phyloP scores from a whole-genome alignment of 2,797 vertebrate genomes.

The Scolopax rusticola region DNA sequence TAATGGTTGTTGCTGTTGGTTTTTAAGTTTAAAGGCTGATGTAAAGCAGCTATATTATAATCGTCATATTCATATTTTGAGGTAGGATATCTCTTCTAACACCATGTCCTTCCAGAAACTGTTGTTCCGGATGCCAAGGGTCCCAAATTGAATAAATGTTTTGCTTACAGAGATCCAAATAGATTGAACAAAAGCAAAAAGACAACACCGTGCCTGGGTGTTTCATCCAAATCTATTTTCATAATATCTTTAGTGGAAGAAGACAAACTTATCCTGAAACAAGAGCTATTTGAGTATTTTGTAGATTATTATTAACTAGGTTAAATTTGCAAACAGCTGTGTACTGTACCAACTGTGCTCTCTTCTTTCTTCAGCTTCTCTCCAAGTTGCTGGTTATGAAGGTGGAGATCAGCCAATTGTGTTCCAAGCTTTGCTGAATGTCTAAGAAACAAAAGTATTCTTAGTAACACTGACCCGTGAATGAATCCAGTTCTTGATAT shows the following conservation, averaged over 20 bases:
- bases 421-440: constrained; percentile 85
- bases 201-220: neutral
- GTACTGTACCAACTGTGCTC: constrained; percentile 85
- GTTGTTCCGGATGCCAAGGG: neutral
- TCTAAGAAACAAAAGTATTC: constrained; percentile 73
- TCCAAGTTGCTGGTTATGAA: constrained; percentile 86
- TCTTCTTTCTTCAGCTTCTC: constrained; percentile 82
- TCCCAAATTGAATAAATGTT: neutral
- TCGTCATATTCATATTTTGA: neutral
- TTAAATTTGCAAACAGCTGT: neutral
- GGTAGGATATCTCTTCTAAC: neutral
- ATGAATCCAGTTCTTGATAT: neutral
- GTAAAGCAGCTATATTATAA: neutral
- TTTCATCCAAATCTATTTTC: neutral
- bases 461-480: neutral
- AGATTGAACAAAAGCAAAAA: neutral
- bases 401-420: constrained; percentile 90
- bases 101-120: neutral
- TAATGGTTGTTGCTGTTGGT: neutral
- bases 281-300: neutral
- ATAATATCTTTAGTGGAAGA: neutral
- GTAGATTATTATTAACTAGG: neutral
- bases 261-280: neutral
- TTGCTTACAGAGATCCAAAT: neutral
- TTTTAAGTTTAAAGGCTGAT: neutral